Evolutionary conservation across 1,140 invertebrate species (phyloP).

Genomic region (Drosophila nikananu): DNA sequence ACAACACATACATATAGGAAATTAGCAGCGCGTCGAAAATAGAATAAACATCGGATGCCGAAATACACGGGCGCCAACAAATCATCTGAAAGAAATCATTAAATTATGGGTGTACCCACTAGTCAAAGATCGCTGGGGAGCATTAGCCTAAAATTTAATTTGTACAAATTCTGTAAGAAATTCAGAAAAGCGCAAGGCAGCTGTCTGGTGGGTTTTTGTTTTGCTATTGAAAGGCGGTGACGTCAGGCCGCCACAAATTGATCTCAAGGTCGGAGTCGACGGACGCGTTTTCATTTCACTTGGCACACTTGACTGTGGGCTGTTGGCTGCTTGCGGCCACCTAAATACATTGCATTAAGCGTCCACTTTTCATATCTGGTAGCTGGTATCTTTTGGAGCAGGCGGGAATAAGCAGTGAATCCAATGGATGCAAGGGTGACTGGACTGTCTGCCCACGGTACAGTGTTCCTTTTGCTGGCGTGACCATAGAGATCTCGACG

Average conservation of each 20-base stretch:
- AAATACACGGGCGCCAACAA: slow-evolving; percentile 33
- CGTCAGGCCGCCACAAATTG: slow-evolving; percentile 74
- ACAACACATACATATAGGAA: slow-evolving; percentile 36
- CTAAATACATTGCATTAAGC: slow-evolving; percentile 60
- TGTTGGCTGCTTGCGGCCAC: slow-evolving; percentile 8
- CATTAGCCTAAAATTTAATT: slow-evolving; percentile 48
- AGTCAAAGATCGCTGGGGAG: slow-evolving; percentile 19
- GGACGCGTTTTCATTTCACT: slow-evolving; percentile 80
- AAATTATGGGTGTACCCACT: slow-evolving; percentile 53
- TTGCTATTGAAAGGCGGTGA: slow-evolving; percentile 55
- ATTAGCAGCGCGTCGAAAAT: slow-evolving; percentile 56
- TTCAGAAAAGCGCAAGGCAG: slow-evolving; percentile 43
- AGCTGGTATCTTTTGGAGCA: slow-evolving; percentile 21
- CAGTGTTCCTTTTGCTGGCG: slow-evolving; percentile 11
- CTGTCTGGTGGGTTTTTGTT: slow-evolving; percentile 50
- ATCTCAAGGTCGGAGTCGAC: slow-evolving; percentile 71
- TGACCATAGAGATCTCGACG: slow-evolving; percentile 38
- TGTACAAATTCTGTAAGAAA: slow-evolving; percentile 49
- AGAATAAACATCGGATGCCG: slow-evolving; percentile 34
- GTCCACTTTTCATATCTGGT: slow-evolving; percentile 10
- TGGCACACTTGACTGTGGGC: slow-evolving; percentile 69
- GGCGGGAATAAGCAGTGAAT: slow-evolving; percentile 6
- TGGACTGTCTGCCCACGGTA: slow-evolving; percentile 19
- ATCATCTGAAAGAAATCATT: slow-evolving; percentile 34
- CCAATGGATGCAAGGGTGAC: slow-evolving; percentile 24